These are phyloP conservation scores for Ridgeia piscesae DNA, from an alignment of 1,140 invertebrate species.

Conservation along the genomic window DNA sequence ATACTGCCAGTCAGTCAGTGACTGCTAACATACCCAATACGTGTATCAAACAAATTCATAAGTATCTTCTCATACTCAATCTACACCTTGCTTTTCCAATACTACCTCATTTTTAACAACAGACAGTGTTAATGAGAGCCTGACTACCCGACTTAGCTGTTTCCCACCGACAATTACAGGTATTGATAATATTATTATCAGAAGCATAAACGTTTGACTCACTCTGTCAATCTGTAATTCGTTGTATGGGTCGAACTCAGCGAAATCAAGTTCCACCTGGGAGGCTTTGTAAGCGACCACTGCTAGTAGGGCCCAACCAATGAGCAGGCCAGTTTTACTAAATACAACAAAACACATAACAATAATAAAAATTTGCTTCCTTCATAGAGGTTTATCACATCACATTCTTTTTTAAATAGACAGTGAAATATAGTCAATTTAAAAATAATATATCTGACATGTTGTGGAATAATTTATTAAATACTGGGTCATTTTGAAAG, in stretches of 20 bases:
- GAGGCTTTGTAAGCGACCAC: slow-evolving; percentile 22
- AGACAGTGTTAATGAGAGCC: background rate
- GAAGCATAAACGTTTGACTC: background rate
- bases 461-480: too few species aligned
- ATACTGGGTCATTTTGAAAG: too few species aligned
- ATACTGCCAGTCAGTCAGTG: background rate
- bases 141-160: background rate
- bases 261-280: slow-evolving; percentile 21
- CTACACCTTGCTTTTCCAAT: background rate
- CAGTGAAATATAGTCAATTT: too few species aligned
- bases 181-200: background rate
- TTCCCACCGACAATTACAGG: background rate
- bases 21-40: background rate
- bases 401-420: too few species aligned
- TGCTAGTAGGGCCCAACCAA: background rate
- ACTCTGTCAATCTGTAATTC: slow-evolving; percentile 24
- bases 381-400: too few species aligned
- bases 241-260: slow-evolving; percentile 21
- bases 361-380: background rate
- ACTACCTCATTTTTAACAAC: background rate
- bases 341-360: background rate
- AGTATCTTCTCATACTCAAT: background rate
- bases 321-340: slow-evolving; percentile 12
- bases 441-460: too few species aligned
- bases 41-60: background rate